These are phyloP conservation scores for Macquaria australasica DNA, from an alignment of 2,113 vertebrate genomes.

Conservation along the genomic window DNA sequence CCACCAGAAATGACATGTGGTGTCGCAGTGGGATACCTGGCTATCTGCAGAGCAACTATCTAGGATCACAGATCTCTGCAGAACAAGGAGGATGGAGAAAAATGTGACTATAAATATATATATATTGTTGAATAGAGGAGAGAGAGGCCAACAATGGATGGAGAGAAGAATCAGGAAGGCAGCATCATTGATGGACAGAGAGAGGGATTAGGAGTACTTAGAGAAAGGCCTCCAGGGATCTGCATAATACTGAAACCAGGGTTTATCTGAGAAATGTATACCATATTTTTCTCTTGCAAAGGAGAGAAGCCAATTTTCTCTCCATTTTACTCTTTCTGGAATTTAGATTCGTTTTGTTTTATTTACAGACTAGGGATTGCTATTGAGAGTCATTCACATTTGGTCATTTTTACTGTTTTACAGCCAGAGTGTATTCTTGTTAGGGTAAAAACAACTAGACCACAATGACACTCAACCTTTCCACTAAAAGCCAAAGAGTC, in stretches of 20 bases:
- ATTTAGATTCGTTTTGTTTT: background rate
- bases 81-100: background rate
- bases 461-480: background rate
- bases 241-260: slow-evolving; percentile 12
- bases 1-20: background rate
- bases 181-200: background rate
- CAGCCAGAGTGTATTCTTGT: background rate
- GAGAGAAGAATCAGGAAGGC: background rate
- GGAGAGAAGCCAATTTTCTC: background rate
- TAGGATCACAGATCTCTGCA: background rate
- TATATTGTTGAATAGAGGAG: background rate
- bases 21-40: background rate
- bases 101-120: background rate
- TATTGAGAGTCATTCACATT: background rate
- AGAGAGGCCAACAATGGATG: background rate
- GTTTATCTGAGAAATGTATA: slow-evolving; percentile 1
- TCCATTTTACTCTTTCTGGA: background rate
- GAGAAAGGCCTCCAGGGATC: background rate
- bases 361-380: background rate
- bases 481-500: background rate
- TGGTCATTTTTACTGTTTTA: background rate
- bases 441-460: background rate
- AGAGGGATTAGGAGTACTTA: slow-evolving; percentile 34
- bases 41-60: background rate
- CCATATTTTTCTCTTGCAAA: background rate